Percentiles rank a stretch among this genome's conserved stretches.
Conservation (phyloP, 2,888 invertebrate species). For the Ichneumoninae sp. region DNA sequence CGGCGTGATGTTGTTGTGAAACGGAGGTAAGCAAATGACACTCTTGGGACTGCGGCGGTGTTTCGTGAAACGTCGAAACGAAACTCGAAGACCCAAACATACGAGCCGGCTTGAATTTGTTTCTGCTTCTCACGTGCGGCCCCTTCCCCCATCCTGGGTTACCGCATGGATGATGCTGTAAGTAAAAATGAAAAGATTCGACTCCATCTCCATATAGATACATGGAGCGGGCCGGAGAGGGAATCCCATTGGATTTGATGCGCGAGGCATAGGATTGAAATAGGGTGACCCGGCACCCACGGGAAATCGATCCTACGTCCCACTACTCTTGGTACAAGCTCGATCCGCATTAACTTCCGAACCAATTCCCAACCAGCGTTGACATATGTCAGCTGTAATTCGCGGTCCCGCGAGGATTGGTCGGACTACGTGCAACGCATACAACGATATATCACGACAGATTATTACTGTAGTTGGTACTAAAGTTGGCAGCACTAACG, state of each 20-base stretch:
- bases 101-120: background rate
- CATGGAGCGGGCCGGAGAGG: conserved; percentile 9
- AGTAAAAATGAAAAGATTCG: conserved; percentile 47
- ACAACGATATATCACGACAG: background rate
- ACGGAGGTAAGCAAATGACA: too few relatives aligned
- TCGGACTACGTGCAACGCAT: background rate
- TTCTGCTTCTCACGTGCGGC: background rate
- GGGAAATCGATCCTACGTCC: conserved; percentile 56
- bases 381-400: conserved; percentile 7
- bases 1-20: too few relatives aligned
- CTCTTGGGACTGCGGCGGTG: background rate
- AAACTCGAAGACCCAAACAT: background rate
- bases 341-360: conserved; percentile 7
- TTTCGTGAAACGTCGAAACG: background rate
- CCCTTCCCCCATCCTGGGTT: background rate
- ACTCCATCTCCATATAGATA: conserved; percentile 53
- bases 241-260: conserved; percentile 48
- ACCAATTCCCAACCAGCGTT: background rate
- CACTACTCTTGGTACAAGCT: background rate
- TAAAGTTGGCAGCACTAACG: background rate
- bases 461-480: background rate
- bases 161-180: conserved; percentile 4
- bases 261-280: conserved; percentile 47
- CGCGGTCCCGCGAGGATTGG: background rate
- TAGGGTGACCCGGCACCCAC: conserved; percentile 49